Percentiles rank a stretch among this genome's conserved stretches.
These are phyloP conservation scores for Phengaris arion DNA, from an alignment of 2,888 invertebrate species.

Conservation along the genomic window DNA sequence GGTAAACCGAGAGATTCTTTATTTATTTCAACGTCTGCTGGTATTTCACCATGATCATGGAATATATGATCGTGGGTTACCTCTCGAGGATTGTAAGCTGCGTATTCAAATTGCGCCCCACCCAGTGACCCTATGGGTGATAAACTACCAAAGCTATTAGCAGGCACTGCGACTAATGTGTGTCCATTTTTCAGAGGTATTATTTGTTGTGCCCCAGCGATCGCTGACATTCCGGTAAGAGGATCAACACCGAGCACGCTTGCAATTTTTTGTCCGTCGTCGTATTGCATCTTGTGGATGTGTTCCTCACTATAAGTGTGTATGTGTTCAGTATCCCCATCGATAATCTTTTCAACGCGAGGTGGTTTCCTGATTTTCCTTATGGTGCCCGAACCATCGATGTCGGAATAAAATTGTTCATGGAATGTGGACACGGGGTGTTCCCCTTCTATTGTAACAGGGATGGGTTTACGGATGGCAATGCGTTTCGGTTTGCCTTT, in stretches of 20 bases:
- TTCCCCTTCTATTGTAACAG: conserved; percentile 53
- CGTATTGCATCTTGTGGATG: conserved; percentile 68
- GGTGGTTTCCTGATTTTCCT: conserved; percentile 70
- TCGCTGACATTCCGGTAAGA: conserved; percentile 52
- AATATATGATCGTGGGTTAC: conserved; percentile 76
- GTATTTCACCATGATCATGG: conserved; percentile 74
- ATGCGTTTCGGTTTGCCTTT: conserved; percentile 65
- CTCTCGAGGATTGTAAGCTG: conserved; percentile 69
- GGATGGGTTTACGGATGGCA: conserved; percentile 45
- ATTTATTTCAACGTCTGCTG: conserved; percentile 57
- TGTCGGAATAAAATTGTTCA: conserved; percentile 73
- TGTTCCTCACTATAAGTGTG: conserved; percentile 76
- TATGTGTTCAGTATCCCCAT: conserved; percentile 75
- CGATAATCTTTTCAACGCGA: conserved; percentile 74
- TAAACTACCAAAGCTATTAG: conserved; percentile 52
- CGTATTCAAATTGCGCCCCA: conserved; percentile 64
- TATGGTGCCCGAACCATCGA: conserved; percentile 68
- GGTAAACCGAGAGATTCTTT: conserved; percentile 57
- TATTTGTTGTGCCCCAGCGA: conserved; percentile 50
- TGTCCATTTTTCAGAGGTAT: conserved; percentile 57
- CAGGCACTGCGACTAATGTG: conserved; percentile 52
- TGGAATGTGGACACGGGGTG: conserved; percentile 68
- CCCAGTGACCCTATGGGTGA: conserved; percentile 54
- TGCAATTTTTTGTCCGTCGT: conserved; percentile 53
- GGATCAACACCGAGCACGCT: conserved; percentile 53